These are phyloP conservation scores for Microcebus ravelobensis DNA, from an alignment of 2,113 vertebrate species.

Conservation along the genomic window DNA sequence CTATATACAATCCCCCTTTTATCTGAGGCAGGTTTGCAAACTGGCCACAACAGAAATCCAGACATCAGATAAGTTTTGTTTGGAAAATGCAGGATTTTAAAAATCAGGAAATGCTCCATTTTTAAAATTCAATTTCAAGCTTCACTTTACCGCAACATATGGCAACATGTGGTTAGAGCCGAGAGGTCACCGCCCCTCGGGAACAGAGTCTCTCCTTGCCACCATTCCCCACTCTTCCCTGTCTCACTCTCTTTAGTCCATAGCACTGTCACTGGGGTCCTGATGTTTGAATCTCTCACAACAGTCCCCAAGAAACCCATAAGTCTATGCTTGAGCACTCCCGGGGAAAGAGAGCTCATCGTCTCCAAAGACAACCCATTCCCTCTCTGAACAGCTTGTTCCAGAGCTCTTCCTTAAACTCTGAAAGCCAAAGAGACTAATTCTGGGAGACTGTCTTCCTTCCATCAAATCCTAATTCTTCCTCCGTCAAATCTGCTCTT, in stretches of 20 bases:
- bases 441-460: background rate
- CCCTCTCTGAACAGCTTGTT: background rate
- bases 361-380: background rate
- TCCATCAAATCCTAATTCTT: constrained; percentile 5
- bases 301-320: background rate
- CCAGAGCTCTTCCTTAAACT: background rate
- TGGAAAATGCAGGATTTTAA: background rate
- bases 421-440: background rate
- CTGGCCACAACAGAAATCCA: background rate
- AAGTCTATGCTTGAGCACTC: background rate
- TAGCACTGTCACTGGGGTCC: background rate
- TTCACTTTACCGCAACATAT: background rate
- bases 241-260: background rate
- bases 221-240: too few relatives aligned
- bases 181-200: background rate
- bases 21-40: background rate
- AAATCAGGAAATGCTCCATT: background rate
- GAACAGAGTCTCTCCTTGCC: background rate
- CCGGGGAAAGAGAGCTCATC: background rate
- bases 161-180: background rate
- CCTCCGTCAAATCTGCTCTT: background rate
- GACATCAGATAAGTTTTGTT: background rate
- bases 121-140: background rate
- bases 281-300: background rate
- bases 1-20: background rate